These are phyloP conservation scores for Nothocercus nigrocapillus DNA, from an alignment of 2,113 vertebrate species.

Conservation along the genomic window DNA sequence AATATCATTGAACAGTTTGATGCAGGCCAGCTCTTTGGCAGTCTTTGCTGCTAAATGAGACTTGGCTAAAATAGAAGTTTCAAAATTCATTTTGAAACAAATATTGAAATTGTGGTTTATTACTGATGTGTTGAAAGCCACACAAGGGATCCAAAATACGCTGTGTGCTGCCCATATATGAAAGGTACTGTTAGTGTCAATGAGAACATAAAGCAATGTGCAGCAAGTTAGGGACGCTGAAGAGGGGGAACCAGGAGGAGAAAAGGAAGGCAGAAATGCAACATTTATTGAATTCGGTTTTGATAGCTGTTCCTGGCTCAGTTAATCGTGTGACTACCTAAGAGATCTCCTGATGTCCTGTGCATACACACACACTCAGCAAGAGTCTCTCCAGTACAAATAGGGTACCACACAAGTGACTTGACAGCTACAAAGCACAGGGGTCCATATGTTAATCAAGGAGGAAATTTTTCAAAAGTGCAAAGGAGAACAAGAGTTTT, in stretches of 20 bases:
- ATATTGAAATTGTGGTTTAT: neutral
- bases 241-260: accelerated
- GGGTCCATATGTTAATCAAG: neutral
- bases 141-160: neutral
- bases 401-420: neutral
- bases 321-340: accelerated
- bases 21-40: neutral
- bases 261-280: neutral
- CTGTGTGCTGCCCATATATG: neutral
- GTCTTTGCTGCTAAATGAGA: neutral
- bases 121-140: neutral
- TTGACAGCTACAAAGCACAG: neutral
- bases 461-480: neutral
- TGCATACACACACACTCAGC: accelerated
- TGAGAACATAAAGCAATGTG: accelerated
- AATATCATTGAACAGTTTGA: neutral
- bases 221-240: neutral
- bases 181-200: neutral
- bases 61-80: neutral
- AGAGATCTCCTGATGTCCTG: neutral
- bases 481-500: neutral
- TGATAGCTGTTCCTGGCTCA: neutral
- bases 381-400: neutral
- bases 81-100: neutral
- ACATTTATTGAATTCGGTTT: neutral